phyloP scores from a whole-genome alignment of 2,113 vertebrate genomes.

The Naja naja region DNA sequence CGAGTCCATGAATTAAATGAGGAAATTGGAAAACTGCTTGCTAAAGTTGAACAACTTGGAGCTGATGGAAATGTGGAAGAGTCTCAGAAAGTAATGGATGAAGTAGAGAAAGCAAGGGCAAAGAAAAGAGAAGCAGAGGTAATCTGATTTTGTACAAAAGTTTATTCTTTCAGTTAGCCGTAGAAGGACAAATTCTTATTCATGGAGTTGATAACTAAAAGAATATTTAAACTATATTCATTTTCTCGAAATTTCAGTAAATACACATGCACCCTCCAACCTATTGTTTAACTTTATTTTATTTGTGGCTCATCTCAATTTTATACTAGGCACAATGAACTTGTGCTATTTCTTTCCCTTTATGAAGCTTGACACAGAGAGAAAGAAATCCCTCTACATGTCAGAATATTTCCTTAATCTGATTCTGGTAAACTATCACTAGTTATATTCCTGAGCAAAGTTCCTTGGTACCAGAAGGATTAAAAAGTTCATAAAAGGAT shows the following conservation, averaged over 20 bases:
- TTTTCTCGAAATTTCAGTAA: not conserved
- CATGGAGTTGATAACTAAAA: not conserved
- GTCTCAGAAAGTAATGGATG: conserved; percentile 95
- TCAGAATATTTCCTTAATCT: not conserved
- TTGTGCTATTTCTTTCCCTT: not conserved
- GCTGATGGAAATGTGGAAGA: conserved; percentile 97
- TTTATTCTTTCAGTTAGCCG: not conserved
- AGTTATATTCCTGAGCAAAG: not conserved
- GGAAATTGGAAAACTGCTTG: conserved; percentile 96
- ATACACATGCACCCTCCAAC: not conserved
- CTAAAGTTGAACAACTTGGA: conserved; percentile 93
- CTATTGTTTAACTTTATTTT: not conserved
- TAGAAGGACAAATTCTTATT: not conserved
- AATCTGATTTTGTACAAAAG: conserved; percentile 29
- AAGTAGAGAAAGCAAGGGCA: conserved; percentile 92
- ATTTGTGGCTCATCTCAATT: not conserved
- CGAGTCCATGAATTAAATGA: conserved; percentile 97
- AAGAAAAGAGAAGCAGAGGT: conserved; percentile 98
- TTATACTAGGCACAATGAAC: not conserved
- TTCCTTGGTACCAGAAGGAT: not conserved
- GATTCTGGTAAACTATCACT: not conserved
- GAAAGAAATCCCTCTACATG: not conserved
- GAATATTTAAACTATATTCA: not conserved
- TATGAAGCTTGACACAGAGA: too few species aligned
- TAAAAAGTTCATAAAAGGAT: not conserved